Evolutionary conservation across 1,140 invertebrate genomes (phyloP).

Genomic region (Sycophila sp.): DNA sequence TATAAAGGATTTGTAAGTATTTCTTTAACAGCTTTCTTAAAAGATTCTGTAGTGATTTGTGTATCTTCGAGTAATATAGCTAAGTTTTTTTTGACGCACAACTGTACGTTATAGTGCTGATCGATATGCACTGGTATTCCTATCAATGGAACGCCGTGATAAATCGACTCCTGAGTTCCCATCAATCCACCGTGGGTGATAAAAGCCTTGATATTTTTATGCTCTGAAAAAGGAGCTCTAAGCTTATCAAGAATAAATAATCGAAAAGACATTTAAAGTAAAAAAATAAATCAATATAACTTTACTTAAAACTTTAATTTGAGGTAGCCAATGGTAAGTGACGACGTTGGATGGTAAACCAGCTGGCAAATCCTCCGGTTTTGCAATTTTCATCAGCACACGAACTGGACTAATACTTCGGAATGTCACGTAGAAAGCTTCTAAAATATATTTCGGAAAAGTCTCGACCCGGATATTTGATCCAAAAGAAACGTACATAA

Average conservation of each 20-base stretch:
- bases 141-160: slow-evolving; percentile 78
- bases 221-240: slow-evolving; percentile 66
- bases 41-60: slow-evolving; percentile 52
- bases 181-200: slow-evolving; percentile 78
- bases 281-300: background rate
- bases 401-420: slow-evolving; percentile 50
- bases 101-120: slow-evolving; percentile 68
- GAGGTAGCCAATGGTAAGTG: slow-evolving; percentile 72
- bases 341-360: slow-evolving; percentile 71
- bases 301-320: slow-evolving; percentile 47
- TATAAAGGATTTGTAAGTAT: slow-evolving; percentile 56
- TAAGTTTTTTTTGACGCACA: slow-evolving; percentile 39
- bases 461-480: slow-evolving; percentile 75
- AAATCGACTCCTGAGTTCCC: slow-evolving; percentile 76
- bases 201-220: slow-evolving; percentile 75
- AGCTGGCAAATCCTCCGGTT: slow-evolving; percentile 48
- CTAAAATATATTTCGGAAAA: slow-evolving; percentile 47
- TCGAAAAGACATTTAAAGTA: background rate
- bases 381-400: slow-evolving; percentile 50
- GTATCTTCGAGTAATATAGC: slow-evolving; percentile 51
- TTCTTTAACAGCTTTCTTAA: slow-evolving; percentile 51
- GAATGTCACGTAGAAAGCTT: slow-evolving; percentile 47
- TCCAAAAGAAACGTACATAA: slow-evolving; percentile 80
- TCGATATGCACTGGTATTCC: slow-evolving; percentile 76
- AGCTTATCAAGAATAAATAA: background rate